A percentile compares a stretch with the other conserved stretches of the same genome.
These are phyloP conservation scores for Brienomyrus brachyistius DNA, from an alignment of 2,113 vertebrate genomes.

Conservation along the genomic window DNA sequence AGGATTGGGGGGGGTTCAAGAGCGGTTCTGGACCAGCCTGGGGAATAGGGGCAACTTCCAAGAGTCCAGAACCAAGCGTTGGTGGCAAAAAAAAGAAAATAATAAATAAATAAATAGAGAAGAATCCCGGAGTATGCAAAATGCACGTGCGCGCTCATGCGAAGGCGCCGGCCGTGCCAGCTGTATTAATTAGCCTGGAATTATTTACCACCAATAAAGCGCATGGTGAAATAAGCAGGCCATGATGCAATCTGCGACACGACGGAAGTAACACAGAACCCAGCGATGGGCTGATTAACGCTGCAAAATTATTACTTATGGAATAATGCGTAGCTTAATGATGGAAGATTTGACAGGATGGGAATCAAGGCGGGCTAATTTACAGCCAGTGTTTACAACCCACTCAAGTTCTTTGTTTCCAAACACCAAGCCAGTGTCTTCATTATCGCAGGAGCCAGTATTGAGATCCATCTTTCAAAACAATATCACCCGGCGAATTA, in stretches of 20 bases:
- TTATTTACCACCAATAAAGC: constrained; percentile 8
- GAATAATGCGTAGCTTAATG: constrained; percentile 10
- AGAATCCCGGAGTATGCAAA: background rate
- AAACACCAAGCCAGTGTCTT: constrained; percentile 18
- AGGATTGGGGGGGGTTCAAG: background rate
- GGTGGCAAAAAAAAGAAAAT: background rate
- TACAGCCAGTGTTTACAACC: constrained; percentile 16
- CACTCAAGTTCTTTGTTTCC: constrained; percentile 22
- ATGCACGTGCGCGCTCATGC: background rate
- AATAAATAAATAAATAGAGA: background rate
- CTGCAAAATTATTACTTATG: constrained; percentile 14
- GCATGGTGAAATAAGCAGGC: background rate
- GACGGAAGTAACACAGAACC: background rate
- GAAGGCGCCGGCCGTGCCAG: background rate
- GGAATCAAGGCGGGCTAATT: constrained; percentile 14
- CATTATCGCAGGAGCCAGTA: constrained; percentile 12
- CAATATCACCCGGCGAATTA: constrained; percentile 16
- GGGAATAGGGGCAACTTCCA: constrained; percentile 5
- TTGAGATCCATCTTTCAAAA: constrained; percentile 17
- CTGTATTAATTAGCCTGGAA: constrained; percentile 1
- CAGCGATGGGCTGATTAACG: constrained; percentile 8
- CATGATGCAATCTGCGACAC: background rate
- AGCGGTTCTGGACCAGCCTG: background rate
- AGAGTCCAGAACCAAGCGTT: background rate
- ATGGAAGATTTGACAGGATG: constrained; percentile 18